phyloP scores from a whole-genome alignment of 2,113 vertebrate species.

The Nyctereutes procyonoides region DNA sequence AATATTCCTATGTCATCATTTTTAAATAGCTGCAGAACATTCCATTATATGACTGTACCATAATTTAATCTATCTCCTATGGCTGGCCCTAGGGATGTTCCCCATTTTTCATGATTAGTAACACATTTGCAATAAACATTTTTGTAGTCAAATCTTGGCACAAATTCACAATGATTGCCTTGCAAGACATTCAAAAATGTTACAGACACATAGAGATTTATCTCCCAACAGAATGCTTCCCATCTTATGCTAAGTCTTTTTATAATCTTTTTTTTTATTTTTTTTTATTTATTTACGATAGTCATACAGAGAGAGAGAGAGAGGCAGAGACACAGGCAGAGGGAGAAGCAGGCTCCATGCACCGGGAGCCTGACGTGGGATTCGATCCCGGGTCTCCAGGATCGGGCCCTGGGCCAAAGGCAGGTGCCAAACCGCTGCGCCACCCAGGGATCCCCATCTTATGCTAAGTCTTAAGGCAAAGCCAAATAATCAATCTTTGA shows the following conservation, averaged over 20 bases:
- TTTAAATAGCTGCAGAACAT: neutral
- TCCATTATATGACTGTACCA: neutral
- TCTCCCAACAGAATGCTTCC: neutral
- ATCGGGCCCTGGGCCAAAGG: too few species aligned
- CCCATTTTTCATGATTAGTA: neutral
- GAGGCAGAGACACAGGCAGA: too few species aligned
- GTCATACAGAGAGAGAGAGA: too few species aligned
- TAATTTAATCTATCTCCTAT: neutral
- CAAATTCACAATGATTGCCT: neutral
- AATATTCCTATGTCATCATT: neutral
- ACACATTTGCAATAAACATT: neutral
- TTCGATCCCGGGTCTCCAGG: too few species aligned
- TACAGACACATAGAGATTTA: neutral
- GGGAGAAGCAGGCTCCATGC: too few species aligned
- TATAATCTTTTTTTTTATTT: too few species aligned
- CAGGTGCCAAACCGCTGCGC: too few species aligned
- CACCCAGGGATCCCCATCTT: too few species aligned
- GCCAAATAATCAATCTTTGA: neutral
- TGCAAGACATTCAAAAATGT: neutral
- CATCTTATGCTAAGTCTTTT: neutral
- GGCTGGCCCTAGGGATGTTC: neutral
- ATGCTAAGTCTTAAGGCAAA: neutral
- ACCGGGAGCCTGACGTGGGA: too few species aligned
- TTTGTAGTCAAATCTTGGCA: neutral
- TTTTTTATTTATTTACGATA: too few species aligned